Evolutionary conservation across 2,888 invertebrate species (phyloP).

Genomic region (Agrochola litura): DNA sequence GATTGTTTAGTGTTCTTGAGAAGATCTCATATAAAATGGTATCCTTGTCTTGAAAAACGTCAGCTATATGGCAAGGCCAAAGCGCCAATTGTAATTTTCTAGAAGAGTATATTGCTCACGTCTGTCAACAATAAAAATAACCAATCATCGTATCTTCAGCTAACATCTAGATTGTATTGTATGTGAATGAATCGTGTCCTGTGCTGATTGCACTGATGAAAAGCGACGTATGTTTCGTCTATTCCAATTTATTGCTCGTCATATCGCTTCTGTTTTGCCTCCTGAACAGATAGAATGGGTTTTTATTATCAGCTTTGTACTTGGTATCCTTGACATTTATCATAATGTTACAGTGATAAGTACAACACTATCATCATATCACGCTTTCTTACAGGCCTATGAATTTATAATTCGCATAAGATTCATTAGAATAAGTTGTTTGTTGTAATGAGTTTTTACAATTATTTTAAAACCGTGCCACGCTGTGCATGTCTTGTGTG

Average conservation of each 20-base stretch:
- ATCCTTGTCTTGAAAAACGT: not conserved
- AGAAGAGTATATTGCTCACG: not conserved
- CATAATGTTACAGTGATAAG: not conserved
- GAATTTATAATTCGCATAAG: not conserved
- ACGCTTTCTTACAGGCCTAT: not conserved
- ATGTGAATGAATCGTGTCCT: constrained; percentile 12
- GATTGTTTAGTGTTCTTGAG: no score
- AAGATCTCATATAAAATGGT: not conserved
- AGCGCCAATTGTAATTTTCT: not conserved
- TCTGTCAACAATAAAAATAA: not conserved
- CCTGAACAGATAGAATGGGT: not conserved
- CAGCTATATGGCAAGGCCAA: no score
- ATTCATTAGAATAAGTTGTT: not conserved
- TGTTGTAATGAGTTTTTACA: no score
- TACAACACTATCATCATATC: not conserved
- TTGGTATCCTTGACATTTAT: not conserved
- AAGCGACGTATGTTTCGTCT: constrained; percentile 3
- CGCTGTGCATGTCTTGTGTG: not conserved
- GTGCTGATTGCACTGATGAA: constrained; percentile 5
- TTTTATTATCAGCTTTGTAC: not conserved
- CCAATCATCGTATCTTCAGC: constrained; percentile 1
- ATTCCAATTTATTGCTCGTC: not conserved
- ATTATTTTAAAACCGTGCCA: not conserved
- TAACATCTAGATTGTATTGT: constrained; percentile 21
- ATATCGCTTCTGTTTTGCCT: not conserved